A percentile compares a stretch with the other conserved stretches of the same genome.
These are phyloP conservation scores for Rhopalosiphum padi DNA, from an alignment of 1,140 invertebrate genomes.

Conservation along the genomic window DNA sequence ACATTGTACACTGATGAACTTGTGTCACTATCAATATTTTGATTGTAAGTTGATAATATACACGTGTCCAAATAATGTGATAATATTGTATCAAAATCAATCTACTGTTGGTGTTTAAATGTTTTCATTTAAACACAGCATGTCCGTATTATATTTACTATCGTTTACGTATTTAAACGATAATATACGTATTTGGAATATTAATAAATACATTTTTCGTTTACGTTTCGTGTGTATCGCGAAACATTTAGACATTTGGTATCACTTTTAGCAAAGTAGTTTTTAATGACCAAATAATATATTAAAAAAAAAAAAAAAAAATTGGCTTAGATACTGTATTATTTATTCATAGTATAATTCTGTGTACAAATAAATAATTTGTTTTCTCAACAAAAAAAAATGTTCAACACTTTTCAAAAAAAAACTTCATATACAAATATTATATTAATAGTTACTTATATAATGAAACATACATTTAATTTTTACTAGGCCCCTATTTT, in stretches of 20 bases:
- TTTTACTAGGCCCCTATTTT: background rate
- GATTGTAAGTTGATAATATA: background rate
- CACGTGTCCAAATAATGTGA: background rate
- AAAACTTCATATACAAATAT: too few relatives aligned
- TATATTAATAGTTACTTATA: too few relatives aligned
- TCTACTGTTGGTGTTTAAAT: background rate
- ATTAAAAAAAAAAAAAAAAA: background rate
- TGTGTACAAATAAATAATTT: background rate
- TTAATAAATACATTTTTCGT: background rate
- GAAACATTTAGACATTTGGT: background rate
- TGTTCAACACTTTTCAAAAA: background rate
- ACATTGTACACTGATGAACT: background rate
- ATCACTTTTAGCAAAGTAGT: background rate
- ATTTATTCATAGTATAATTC: background rate
- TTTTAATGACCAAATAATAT: background rate
- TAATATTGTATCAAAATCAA: background rate
- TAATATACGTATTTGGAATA: background rate
- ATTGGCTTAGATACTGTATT: accelerated
- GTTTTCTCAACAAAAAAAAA: background rate
- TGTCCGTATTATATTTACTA: background rate
- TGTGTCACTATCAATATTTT: background rate
- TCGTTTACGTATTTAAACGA: too few relatives aligned
- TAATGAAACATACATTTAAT: background rate
- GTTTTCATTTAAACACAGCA: background rate
- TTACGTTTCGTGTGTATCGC: background rate